Base-by-base conservation (phyloP, 2,888 invertebrate genomes). In the Idaea straminata region DNA sequence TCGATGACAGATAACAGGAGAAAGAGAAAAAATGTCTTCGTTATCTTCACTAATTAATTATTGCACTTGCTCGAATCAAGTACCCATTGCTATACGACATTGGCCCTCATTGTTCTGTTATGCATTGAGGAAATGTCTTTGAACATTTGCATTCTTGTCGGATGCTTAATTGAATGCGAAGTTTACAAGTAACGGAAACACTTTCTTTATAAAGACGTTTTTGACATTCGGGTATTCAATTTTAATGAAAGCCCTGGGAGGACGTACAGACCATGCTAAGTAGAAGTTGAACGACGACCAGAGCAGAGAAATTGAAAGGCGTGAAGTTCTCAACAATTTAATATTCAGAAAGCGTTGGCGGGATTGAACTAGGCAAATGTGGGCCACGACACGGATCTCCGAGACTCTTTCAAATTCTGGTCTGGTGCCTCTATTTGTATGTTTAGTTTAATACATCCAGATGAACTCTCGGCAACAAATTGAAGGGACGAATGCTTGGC, bases 271-370 rank as follows among this genome's bases (percentile, higher is more conserved):
- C 69, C 77, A 79, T 84, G 80, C 77, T 81, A 81, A 83, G 74
- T 80, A 72, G 77, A 74, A 77, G 72, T 74, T 77, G 77, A 81
- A 78, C 78, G 75, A 79, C 72, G 69, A 79, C 75, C 69, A 77
- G 70, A 72, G 75, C 74, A 75, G 84, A 83, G 81, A 86, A 87
- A 87, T 88, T 88, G 85, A 86, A 89, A 86, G 82, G 81, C 83
- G 74, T 73, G 72, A 77, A 76, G 78, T 80, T 74, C 77, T 78
- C 77, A 75, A 77, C 75, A 77, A 82, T 87, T 88, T 88, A 84
- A 83, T 88, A 91, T 91, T 89, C 90, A 83, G 77, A 83, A 80
- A 82, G 86, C 85, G 88, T 87, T 81, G 75, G 82, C 77, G 83
- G 83, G 84, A 85, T 87, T 85, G 81, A 84, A 79, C 86, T 85